These are phyloP conservation scores for Drosophila kokeensis DNA, from an alignment of 2,888 invertebrate species.

Conservation along the genomic window DNA sequence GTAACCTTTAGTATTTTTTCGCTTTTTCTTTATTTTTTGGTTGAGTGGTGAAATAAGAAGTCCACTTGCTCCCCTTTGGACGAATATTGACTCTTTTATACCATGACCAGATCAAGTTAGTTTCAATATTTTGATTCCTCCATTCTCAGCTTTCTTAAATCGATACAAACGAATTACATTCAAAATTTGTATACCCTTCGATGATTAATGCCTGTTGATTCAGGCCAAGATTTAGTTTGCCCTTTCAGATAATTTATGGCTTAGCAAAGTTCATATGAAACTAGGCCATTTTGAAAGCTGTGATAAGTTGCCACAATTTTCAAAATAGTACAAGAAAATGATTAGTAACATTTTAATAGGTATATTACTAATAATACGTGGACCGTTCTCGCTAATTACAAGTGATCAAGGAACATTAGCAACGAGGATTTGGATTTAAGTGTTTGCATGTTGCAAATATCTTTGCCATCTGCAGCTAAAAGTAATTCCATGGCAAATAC, in stretches of 20 bases:
- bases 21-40: constrained; percentile 2
- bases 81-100: constrained; percentile 4
- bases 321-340: not conserved
- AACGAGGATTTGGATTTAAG: not conserved
- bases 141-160: constrained; percentile 5
- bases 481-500: not conserved
- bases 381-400: not conserved
- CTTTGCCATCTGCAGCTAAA: not conserved
- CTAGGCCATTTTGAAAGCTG: not conserved
- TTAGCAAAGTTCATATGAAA: not conserved
- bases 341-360: not conserved
- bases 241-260: not conserved
- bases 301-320: not conserved
- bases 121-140: constrained; percentile 22
- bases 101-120: constrained; percentile 11
- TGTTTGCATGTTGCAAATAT: not conserved
- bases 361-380: not conserved
- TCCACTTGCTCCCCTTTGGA: constrained; percentile 17
- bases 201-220: constrained; percentile 5
- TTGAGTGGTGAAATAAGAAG: constrained; percentile 26
- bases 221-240: not conserved
- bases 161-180: constrained; percentile 8
- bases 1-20: constrained; percentile 10
- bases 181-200: not conserved
- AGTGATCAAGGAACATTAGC: not conserved